Percentiles rank a stretch among this genome's conserved stretches.
These are phyloP conservation scores for Folsomia manolachei DNA, from an alignment of 2,888 invertebrate species.

Conservation along the genomic window DNA sequence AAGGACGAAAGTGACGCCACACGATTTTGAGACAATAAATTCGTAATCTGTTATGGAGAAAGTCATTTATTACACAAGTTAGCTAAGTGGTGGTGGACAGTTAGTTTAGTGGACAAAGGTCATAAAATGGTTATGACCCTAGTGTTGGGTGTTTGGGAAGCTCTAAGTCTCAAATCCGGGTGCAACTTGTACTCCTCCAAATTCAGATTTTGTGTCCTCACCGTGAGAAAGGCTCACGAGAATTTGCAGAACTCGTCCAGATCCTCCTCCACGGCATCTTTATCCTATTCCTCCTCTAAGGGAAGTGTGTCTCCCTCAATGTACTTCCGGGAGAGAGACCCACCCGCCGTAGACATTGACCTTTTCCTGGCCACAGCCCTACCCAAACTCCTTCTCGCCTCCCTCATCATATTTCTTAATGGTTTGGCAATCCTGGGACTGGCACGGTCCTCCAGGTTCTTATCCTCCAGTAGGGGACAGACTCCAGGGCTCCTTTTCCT, in stretches of 20 bases:
- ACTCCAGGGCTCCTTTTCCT: constrained; percentile 34
- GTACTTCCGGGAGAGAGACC: constrained; percentile 47
- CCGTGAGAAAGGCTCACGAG: constrained; percentile 42
- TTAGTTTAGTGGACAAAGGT: background rate
- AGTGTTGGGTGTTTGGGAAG: constrained; percentile 49
- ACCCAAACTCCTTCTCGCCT: constrained; percentile 46
- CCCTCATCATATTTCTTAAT: constrained; percentile 46
- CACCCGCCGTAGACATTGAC: constrained; percentile 45
- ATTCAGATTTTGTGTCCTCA: constrained; percentile 48
- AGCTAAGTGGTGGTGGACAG: background rate
- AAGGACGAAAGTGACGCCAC: no score
- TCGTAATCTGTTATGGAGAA: background rate
- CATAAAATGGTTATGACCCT: constrained; percentile 48
- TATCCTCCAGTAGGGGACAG: constrained; percentile 30
- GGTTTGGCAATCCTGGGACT: constrained; percentile 42
- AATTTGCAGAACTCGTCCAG: constrained; percentile 13
- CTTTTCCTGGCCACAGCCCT: constrained; percentile 45
- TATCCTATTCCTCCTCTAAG: background rate
- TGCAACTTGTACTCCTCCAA: constrained; percentile 49
- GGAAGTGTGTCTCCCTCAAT: constrained; percentile 18
- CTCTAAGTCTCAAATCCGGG: constrained; percentile 42
- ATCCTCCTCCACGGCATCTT: background rate
- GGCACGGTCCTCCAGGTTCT: constrained; percentile 42
- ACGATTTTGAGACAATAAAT: no score
- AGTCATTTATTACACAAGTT: background rate